Evolutionary conservation across 2,797 vertebrate species (phyloP), one percentile per base, ranked within the genome.

Genomic region (Melanotaenia pygmaea): DNA sequence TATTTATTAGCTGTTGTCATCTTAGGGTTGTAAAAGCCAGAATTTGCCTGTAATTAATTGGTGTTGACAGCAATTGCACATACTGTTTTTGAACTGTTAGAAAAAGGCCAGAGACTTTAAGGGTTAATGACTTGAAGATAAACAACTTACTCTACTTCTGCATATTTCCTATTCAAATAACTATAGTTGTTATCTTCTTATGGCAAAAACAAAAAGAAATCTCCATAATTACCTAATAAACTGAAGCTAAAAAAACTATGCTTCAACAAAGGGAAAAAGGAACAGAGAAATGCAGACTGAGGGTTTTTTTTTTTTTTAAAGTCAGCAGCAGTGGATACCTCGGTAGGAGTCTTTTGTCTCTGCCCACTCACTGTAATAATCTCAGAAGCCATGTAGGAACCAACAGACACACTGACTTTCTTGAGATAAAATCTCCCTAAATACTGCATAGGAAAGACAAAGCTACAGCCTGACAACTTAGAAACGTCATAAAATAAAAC

Each of bases 331-430:
- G 26, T 0, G 1, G 40, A 65, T 59, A 34, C 70, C 72, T 51
- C 76, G 77, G 10, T 0, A 1, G 67, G 72, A 65, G 16, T 53
- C 57, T 87, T 89, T 86, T 88, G 77, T 86, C 67, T 72, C 37
- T 78, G 85, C 54, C 81, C 59, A 0, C 67, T 83, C 77, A 72
- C 74, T 38, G n/a, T 78, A 60, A 71, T 38, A 77, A 79, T 73
- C 64, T 70, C 82, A 82, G 67, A 60, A 82, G 64, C 73, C 67
- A 74, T 14, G 38, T 18, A 40, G 14, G 26, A 72, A 30, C 37
- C 34, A 11, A 26, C 24, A 18, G 47, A 40, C 61, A 67, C 20
- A 38, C 53, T 40, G 3, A 43, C 34, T 11, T n/a, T 22, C 32
- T 20, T 43, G 3, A 61, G 9, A 47, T 11, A 11, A 61, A 60